Base-by-base conservation (phyloP, 2,797 vertebrate species). In the Leuciscus waleckii region DNA sequence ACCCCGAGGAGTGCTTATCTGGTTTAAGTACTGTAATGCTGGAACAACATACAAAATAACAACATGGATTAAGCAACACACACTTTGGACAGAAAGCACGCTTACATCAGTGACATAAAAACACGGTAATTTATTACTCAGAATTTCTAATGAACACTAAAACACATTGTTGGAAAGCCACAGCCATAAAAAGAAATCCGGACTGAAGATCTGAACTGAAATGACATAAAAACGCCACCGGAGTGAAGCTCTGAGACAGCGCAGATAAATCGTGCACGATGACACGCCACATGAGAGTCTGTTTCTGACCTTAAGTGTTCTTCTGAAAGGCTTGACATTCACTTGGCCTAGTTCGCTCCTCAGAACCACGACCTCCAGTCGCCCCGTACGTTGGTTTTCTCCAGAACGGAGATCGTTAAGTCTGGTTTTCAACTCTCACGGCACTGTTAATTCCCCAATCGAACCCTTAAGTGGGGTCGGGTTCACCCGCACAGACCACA, bases 261-360 rank as follows among this genome's bases (percentile, higher is more conserved):
- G 3, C 54, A 63, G 46, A 75, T 75, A 35, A 75, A 75, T 35
- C 1, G 0, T 14, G 10, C 46, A 23, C 4, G 5, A 63, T 35
- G 46, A 35, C 46, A 11, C 21, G 32, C 73, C 49, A 54, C 29
- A 14, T 54, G 19, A 54, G 19, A 56, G 49, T 11, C 2, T 74
- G 17, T 23, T 75, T 11, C 29, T 75, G 19, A 74, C 71, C 43
- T 5, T 23, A 41, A n/a, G n/a, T 14, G 41, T 73, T 73, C 73
- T 23, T 75, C 29, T 35, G 32, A 56, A 76, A 76, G 6, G 19
- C 46, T 75, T 54, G 49, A 75, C 73, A 23, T 54, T 56, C 73
- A 7, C 29, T 75, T 19, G 29, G 49, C 54, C 7, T 23, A 37
- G 29, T 54, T 37, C 37, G 29, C 37, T 56, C 11, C 32, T 56